Conservation (phyloP, 1,140 invertebrate species). For the Arctopsyche grandis region DNA sequence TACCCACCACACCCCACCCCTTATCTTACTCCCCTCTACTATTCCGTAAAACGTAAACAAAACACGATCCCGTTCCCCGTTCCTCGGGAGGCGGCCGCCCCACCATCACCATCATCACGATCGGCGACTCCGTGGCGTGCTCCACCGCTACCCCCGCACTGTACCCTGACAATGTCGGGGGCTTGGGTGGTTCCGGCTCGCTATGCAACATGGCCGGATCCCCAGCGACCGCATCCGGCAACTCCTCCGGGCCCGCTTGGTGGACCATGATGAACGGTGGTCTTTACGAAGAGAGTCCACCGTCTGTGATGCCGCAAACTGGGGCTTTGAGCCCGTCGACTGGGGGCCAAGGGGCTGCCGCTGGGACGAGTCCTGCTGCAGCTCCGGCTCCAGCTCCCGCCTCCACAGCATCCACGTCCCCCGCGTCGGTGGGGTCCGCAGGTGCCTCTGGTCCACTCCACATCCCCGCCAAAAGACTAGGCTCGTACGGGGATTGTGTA, state of each 20-base stretch:
- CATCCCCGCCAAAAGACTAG: slow-evolving; percentile 83
- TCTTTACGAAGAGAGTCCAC: slow-evolving; percentile 79
- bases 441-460: slow-evolving; percentile 74
- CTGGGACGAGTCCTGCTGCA: slow-evolving; percentile 60
- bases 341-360: slow-evolving; percentile 55
- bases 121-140: slow-evolving; percentile 81
- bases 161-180: slow-evolving; percentile 81
- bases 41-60: slow-evolving; percentile 11
- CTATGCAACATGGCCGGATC: slow-evolving; percentile 78
- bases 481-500: slow-evolving; percentile 71
- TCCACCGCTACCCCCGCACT: slow-evolving; percentile 79
- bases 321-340: slow-evolving; percentile 61
- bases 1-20: slow-evolving; percentile 56
- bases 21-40: slow-evolving; percentile 55
- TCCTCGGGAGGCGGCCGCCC: slow-evolving; percentile 54
- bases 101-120: slow-evolving; percentile 73
- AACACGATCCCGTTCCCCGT: slow-evolving; percentile 38
- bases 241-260: slow-evolving; percentile 81
- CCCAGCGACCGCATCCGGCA: slow-evolving; percentile 80
- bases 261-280: slow-evolving; percentile 85
- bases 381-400: slow-evolving; percentile 68
- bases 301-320: slow-evolving; percentile 69
- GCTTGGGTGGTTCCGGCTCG: slow-evolving; percentile 74
- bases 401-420: slow-evolving; percentile 75
- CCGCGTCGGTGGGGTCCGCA: slow-evolving; percentile 72